A percentile compares a stretch with the other conserved stretches of the same genome.
phyloP scores from a whole-genome alignment of 2,113 vertebrate species.

The Hydropotes inermis region DNA sequence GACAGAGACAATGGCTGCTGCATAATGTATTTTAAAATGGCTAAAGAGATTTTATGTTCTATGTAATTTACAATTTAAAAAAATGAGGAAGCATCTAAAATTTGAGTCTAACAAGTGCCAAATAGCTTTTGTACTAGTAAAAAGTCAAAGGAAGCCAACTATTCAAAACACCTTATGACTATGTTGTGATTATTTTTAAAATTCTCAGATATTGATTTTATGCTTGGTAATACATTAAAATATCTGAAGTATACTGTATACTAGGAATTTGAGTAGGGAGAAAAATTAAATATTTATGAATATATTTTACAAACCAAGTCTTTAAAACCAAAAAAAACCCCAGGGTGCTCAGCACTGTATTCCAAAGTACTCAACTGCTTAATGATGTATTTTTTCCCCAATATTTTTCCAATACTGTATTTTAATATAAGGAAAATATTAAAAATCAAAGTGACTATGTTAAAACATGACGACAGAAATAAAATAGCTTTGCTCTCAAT shows the following conservation, averaged over 20 bases:
- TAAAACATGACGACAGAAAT: neutral
- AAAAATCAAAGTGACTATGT: neutral
- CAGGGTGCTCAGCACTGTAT: neutral
- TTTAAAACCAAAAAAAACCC: neutral
- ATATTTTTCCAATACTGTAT: neutral
- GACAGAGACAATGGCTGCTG: neutral
- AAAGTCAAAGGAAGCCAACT: neutral
- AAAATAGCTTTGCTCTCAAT: constrained; percentile 7
- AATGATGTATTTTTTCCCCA: neutral
- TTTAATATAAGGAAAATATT: neutral
- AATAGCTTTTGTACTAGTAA: neutral
- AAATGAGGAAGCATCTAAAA: neutral
- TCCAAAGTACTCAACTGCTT: neutral
- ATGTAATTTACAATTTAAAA: neutral
- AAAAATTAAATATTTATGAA: neutral
- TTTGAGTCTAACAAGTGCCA: neutral
- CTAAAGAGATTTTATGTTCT: neutral
- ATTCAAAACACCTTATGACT: neutral
- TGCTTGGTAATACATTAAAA: neutral
- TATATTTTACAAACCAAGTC: neutral
- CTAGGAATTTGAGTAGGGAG: neutral
- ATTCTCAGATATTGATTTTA: neutral
- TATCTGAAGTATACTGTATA: neutral
- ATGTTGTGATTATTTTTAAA: neutral
- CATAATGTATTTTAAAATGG: neutral